Evolutionary conservation across 2,797 vertebrate genomes (phyloP), one percentile per base, ranked within the genome.

Genomic region (Chelonia mydas): DNA sequence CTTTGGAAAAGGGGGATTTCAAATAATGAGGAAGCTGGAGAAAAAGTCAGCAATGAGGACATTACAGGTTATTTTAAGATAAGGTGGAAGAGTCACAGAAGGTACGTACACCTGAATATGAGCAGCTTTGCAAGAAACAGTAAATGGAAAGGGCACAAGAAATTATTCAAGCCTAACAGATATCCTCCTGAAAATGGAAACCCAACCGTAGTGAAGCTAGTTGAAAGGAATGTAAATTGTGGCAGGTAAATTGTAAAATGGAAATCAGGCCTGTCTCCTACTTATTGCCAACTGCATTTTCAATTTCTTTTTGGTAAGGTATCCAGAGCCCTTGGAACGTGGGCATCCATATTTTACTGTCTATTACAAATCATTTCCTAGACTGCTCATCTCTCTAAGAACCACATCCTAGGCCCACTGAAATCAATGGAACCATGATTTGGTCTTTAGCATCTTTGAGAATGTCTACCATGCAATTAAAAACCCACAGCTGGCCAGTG

Each of bases 1-100:
- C 23, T 87, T 86, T 55, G 78, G 65, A 65, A n/a, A 81, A 1
- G 3, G 23, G 19, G n/a, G 54, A 15, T 37, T 79, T 74, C 77
- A 79, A 57, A 65, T 11, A 41, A 87, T 33, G 6, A 61, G 51
- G 81, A 84, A 84, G 19, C 19, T 78, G 11, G 11, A 27, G 51
- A 81, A 27, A 81, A 27, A 25, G 4, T n/a, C 37, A 55, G 25
- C 27, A 81, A 41, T 17, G 51, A 79, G 61, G 4, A 0, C 19
- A 13, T 79, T 74, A 33, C 72, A 59, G 13, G 19, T 2, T 88
- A 51, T 81, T 94, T 88, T 33, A 84, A 72, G n/a, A 16, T 28
- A 92, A 11, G 27, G 87, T 90, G 81, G 11, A 8, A 84, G 86
- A 88, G 78, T 72, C 53, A 85, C 37, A n/a, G 51, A 83, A 81